Percentiles rank a stretch among this genome's conserved stretches.
Conservation (phyloP, 2,113 vertebrate species). For the Oophaga pumilio region DNA sequence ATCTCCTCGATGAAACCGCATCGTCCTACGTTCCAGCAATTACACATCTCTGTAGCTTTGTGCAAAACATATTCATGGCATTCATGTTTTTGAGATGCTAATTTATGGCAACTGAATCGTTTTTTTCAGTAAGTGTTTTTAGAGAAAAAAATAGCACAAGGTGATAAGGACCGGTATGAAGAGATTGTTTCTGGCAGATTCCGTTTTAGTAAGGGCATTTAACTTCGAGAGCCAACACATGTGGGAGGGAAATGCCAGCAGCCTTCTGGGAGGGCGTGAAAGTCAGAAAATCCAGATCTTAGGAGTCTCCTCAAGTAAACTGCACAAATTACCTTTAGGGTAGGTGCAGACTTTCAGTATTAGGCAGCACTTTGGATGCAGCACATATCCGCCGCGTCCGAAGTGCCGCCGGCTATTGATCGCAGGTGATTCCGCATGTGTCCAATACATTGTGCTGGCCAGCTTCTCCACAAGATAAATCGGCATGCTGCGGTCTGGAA, state of each 20-base stretch:
- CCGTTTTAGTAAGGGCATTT: conserved; percentile 31
- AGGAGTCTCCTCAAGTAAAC: conserved; percentile 24
- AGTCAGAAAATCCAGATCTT: conserved; percentile 33
- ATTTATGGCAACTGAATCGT: background rate
- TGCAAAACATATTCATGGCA: background rate
- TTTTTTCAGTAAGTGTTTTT: background rate
- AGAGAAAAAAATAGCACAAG: background rate
- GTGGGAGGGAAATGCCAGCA: conserved; percentile 52
- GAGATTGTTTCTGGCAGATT: conserved; percentile 50
- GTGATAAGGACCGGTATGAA: background rate
- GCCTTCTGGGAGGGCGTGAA: background rate
- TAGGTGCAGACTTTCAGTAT: too few relatives aligned
- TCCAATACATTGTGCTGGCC: too few relatives aligned
- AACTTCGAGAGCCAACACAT: conserved; percentile 41
- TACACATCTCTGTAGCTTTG: background rate
- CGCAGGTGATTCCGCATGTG: too few relatives aligned
- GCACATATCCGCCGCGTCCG: too few relatives aligned
- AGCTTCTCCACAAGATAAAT: too few relatives aligned
- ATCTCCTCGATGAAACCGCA: background rate
- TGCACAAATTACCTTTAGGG: too few relatives aligned
- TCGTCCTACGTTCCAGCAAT: background rate
- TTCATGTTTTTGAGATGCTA: background rate
- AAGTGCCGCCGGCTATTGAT: too few relatives aligned
- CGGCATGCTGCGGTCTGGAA: too few relatives aligned
- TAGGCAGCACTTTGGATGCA: too few relatives aligned